Evolutionary conservation across 2,888 invertebrate genomes (phyloP).

Genomic region (Strigamia transsilvanica): DNA sequence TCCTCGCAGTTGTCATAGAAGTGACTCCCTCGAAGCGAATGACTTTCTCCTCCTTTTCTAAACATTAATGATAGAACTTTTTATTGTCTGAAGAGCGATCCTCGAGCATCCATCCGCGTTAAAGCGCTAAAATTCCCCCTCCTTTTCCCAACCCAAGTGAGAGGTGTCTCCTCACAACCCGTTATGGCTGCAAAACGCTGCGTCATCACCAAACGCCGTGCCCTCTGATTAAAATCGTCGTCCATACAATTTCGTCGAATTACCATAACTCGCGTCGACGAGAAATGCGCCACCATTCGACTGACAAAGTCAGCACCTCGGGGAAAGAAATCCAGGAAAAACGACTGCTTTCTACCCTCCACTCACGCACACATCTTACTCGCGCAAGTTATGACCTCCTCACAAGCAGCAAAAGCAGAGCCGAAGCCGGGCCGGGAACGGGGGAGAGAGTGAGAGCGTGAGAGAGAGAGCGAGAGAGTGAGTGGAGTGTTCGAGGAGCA

Average conservation of each 20-base stretch:
- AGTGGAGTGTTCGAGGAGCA: slow-evolving; percentile 17
- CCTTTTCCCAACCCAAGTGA: slow-evolving; percentile 14
- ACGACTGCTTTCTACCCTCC: slow-evolving; percentile 37
- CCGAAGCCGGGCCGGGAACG: neutral
- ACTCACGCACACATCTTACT: slow-evolving; percentile 39
- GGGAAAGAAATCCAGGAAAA: slow-evolving; percentile 43
- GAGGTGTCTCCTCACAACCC: slow-evolving; percentile 42
- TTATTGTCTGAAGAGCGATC: slow-evolving; percentile 48
- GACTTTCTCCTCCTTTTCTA: slow-evolving; percentile 43
- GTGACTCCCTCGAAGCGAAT: slow-evolving; percentile 10
- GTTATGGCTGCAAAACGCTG: slow-evolving; percentile 41
- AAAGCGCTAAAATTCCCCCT: slow-evolving; percentile 29
- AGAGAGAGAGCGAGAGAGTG: too few species aligned
- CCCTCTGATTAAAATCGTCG: slow-evolving; percentile 49
- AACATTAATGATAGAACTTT: slow-evolving; percentile 48
- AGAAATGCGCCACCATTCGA: slow-evolving; percentile 41
- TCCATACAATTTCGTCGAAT: slow-evolving; percentile 47
- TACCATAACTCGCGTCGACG: slow-evolving; percentile 45
- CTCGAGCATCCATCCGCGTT: slow-evolving; percentile 48
- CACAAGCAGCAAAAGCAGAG: slow-evolving; percentile 39
- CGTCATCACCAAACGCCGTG: slow-evolving; percentile 45
- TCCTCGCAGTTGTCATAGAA: slow-evolving; percentile 5
- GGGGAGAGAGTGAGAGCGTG: too few species aligned
- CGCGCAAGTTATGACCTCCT: slow-evolving; percentile 13
- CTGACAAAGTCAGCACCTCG: slow-evolving; percentile 49